Evolutionary conservation across 2,113 vertebrate species (phyloP), one percentile per base, ranked within the genome.

Genomic region (Acrocephalus kingi): DNA sequence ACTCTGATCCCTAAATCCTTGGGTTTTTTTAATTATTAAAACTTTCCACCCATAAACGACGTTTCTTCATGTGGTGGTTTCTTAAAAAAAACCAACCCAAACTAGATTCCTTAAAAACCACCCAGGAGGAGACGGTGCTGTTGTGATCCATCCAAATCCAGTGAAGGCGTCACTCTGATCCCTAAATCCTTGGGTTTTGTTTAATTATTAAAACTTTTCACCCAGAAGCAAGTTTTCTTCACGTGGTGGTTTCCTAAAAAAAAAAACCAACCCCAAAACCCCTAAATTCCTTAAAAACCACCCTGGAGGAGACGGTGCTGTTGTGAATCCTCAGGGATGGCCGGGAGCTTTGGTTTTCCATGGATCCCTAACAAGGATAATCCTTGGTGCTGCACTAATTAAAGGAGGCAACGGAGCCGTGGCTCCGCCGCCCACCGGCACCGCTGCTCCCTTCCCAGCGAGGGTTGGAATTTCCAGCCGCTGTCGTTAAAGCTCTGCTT

Each of bases 301-400:
- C 41, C 41, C 31, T 1, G 3, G n/a, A 69, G 37, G 52, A 55
- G 35, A 30, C 1, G 1, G 6, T 8, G 52, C 39, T 35, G 51
- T 11, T 12, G 30, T 1, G 7, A 41, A 39, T 45, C 84, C 62
- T n/a, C 46, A 7, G 8, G 71, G 75, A 9, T 59, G 58, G 10
- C 51, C 3, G 0, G 52, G 56, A 90, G 35, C 62, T 74, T 45
- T 5, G 6, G 21, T 23, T 55, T 43, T 18, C 63, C 2, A 0
- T 2, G 24, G 55, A 43, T 90, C 43, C 62, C n/a, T 92, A 41
- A 81, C 35, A 35, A 66, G 93, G 89, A 84, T 90, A 89, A 93
- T 51, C 69, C 64, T 59, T 0, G 0, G 0, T 0, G 20, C 71
- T 22, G 63, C 20, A 1, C 58, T 89, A 92, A 94, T 87, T 87